Evolutionary conservation across 2,888 invertebrate genomes (phyloP).

Genomic region (Mechanitis mazaeus): DNA sequence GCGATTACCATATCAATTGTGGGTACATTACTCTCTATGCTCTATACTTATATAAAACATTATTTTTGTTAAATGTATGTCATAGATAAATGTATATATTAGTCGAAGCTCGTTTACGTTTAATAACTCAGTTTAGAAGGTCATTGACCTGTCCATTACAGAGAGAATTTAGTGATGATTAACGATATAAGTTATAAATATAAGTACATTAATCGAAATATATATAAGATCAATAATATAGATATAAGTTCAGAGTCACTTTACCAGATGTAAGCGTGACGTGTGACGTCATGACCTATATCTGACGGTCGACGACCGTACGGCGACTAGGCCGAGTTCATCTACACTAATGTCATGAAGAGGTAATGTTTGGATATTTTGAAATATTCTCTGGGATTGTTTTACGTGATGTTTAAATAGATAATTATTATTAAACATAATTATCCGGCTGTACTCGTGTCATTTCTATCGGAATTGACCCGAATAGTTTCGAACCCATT

Average conservation of each 20-base stretch:
- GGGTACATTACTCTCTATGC: slow-evolving; percentile 21
- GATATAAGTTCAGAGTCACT: not conserved
- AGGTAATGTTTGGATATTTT: too few relatives aligned
- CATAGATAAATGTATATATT: too few relatives aligned
- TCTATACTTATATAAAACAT: slow-evolving; percentile 1
- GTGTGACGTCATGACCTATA: slow-evolving; percentile 34
- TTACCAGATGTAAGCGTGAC: slow-evolving; percentile 21
- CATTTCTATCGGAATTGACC: too few relatives aligned
- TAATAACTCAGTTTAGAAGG: not conserved
- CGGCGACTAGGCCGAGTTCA: slow-evolving; percentile 9
- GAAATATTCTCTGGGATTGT: too few relatives aligned
- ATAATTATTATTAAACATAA: too few relatives aligned
- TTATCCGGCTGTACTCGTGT: too few relatives aligned
- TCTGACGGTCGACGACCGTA: slow-evolving; percentile 29
- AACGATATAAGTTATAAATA: not conserved
- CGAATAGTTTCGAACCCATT: too few relatives aligned
- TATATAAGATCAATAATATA: not conserved
- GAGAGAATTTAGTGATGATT: too few relatives aligned
- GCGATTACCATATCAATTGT: slow-evolving; percentile 31
- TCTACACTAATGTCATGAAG: not conserved
- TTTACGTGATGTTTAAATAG: too few relatives aligned
- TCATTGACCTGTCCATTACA: too few relatives aligned
- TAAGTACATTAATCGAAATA: not conserved
- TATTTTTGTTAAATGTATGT: slow-evolving; percentile 8
- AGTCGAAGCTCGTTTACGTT: too few relatives aligned